phyloP scores from a whole-genome alignment of 2,888 invertebrate species.

The Chrysolina haemoptera region DNA sequence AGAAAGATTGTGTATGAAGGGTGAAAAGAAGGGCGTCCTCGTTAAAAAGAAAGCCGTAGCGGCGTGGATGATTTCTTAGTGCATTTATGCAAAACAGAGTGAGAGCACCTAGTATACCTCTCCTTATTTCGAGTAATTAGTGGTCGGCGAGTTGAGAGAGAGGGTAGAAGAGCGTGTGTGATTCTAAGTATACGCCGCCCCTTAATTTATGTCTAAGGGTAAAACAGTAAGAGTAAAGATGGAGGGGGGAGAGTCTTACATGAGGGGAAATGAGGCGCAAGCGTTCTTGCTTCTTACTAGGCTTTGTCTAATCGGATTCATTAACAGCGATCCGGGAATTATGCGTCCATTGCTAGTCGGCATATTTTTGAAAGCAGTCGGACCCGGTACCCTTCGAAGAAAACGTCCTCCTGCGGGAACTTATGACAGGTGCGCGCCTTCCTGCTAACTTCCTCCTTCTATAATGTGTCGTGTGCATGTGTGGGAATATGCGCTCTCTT shows the following conservation, averaged over 20 bases:
- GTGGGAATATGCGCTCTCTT: constrained; percentile 57
- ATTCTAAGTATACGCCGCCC: constrained; percentile 71
- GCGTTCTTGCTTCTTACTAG: constrained; percentile 70
- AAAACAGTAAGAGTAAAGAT: constrained; percentile 70
- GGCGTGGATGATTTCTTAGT: constrained; percentile 64
- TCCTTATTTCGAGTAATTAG: constrained; percentile 69
- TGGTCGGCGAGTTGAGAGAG: constrained; percentile 68
- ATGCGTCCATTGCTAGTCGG: constrained; percentile 73
- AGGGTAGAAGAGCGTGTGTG: constrained; percentile 68
- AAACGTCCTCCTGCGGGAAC: constrained; percentile 59
- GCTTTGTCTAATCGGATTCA: constrained; percentile 75
- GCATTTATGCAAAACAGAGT: constrained; percentile 70
- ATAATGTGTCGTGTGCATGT: constrained; percentile 57
- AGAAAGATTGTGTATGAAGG: constrained; percentile 58
- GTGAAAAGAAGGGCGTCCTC: constrained; percentile 64
- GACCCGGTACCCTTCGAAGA: constrained; percentile 68
- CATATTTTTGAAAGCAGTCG: constrained; percentile 72
- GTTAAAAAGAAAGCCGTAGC: constrained; percentile 62
- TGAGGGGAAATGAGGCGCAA: constrained; percentile 67
- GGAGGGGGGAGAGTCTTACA: constrained; percentile 62
- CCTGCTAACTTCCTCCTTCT: constrained; percentile 38
- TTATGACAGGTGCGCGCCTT: constrained; percentile 61
- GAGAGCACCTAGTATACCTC: constrained; percentile 53
- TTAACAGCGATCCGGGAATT: constrained; percentile 74
- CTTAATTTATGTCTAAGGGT: constrained; percentile 71